Conservation (phyloP, 2,113 vertebrate species). For the Anolis sagrei region DNA sequence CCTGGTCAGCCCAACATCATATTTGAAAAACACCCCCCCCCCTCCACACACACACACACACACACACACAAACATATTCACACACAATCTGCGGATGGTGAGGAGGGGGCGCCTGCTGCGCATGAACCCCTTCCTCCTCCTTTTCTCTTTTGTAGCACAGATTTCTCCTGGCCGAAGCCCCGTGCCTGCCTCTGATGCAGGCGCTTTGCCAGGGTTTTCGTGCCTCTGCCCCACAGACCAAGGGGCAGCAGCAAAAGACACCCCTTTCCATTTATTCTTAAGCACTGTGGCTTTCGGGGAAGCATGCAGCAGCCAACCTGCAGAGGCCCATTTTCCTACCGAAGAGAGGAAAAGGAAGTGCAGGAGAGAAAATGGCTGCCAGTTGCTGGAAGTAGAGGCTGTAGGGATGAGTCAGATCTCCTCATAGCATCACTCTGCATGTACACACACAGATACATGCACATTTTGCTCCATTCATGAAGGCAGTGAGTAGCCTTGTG, state of each 20-base stretch:
- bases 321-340: conserved; percentile 79
- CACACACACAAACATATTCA: too few relatives aligned
- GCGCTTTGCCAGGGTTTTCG: too few relatives aligned
- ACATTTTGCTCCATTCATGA: neutral
- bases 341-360: conserved; percentile 77
- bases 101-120: too few relatives aligned
- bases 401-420: conserved; percentile 44
- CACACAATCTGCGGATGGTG: too few relatives aligned
- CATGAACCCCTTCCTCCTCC: too few relatives aligned
- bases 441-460: too few relatives aligned
- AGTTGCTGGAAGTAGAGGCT: conserved; percentile 47
- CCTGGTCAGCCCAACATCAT: neutral
- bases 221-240: too few relatives aligned
- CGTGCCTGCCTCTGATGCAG: too few relatives aligned
- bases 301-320: conserved; percentile 87
- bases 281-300: conserved; percentile 83
- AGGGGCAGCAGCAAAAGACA: conserved; percentile 18
- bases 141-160: too few relatives aligned
- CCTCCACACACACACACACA: too few relatives aligned
- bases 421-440: neutral
- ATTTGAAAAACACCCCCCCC: neutral
- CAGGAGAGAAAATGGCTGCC: conserved; percentile 71
- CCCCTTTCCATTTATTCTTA: conserved; percentile 77
- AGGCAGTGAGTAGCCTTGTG: neutral
- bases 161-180: too few relatives aligned